Conservation (phyloP, 2,888 invertebrate species). For the Sialis fuliginosa region DNA sequence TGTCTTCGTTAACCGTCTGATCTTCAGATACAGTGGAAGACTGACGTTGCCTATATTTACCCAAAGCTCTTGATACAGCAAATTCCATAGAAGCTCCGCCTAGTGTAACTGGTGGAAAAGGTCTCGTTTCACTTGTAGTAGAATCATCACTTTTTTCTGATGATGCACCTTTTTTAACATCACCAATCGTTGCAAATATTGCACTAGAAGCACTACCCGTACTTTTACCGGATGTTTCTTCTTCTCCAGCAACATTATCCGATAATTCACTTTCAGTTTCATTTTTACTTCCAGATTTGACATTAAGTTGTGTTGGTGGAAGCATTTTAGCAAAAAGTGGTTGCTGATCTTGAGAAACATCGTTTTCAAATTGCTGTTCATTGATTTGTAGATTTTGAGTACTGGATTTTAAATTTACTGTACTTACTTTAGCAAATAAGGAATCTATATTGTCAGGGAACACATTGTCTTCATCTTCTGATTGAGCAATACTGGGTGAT, state of each 20-base stretch:
- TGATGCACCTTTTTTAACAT: slow-evolving; percentile 31
- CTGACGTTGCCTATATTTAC: slow-evolving; percentile 58
- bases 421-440: slow-evolving; percentile 44
- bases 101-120: slow-evolving; percentile 32
- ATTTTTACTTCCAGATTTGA: slow-evolving; percentile 29
- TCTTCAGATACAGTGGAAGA: slow-evolving; percentile 55
- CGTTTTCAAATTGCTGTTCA: slow-evolving; percentile 16
- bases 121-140: slow-evolving; percentile 28
- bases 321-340: background rate
- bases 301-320: slow-evolving; percentile 14
- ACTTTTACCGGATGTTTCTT: slow-evolving; percentile 38
- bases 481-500: slow-evolving; percentile 49
- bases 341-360: slow-evolving; percentile 18
- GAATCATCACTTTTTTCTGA: slow-evolving; percentile 43
- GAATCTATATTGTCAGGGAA: slow-evolving; percentile 50
- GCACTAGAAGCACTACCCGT: slow-evolving; percentile 42
- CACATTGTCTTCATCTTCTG: slow-evolving; percentile 41
- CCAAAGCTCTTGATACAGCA: slow-evolving; percentile 64
- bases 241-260: slow-evolving; percentile 37
- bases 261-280: slow-evolving; percentile 39
- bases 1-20: slow-evolving; percentile 33
- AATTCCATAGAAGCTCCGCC: slow-evolving; percentile 64
- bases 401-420: slow-evolving; percentile 16
- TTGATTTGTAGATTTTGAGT: slow-evolving; percentile 31
- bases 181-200: slow-evolving; percentile 58